These are phyloP conservation scores for Centroberyx gerrardi DNA, from an alignment of 2,797 vertebrate species.

Conservation along the genomic window DNA sequence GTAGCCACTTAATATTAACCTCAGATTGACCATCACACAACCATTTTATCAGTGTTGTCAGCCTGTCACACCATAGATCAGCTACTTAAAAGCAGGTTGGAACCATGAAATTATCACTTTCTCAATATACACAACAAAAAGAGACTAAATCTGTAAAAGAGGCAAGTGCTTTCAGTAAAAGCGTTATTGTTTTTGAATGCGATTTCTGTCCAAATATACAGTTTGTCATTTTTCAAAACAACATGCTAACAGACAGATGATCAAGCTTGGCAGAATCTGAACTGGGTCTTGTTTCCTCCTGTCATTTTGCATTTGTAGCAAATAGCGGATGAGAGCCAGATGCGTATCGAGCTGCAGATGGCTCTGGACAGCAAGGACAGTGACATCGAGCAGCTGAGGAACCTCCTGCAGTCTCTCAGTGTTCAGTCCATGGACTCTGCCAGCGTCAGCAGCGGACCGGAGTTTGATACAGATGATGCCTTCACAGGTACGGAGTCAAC, in stretches of 20 bases:
- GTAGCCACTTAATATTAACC: neutral
- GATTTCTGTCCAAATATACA: neutral
- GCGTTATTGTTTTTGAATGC: neutral
- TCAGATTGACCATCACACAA: neutral
- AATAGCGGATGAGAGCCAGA: slow-evolving; percentile 96
- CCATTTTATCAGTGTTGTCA: neutral
- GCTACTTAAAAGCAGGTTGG: neutral
- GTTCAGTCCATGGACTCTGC: slow-evolving; percentile 93
- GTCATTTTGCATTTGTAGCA: slow-evolving; percentile 84
- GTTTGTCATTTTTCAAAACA: neutral
- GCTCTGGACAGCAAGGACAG: slow-evolving; percentile 98
- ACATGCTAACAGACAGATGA: too few relatives aligned
- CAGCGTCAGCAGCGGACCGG: slow-evolving; percentile 94
- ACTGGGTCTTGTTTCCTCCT: neutral
- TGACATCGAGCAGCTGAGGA: slow-evolving; percentile 97
- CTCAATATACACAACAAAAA: neutral
- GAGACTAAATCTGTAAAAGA: neutral
- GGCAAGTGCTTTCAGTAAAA: neutral
- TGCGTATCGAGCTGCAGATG: slow-evolving; percentile 98
- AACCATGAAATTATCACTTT: too few relatives aligned
- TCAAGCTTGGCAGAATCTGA: neutral
- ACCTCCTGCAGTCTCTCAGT: slow-evolving; percentile 92
- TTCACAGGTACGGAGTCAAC: slow-evolving; percentile 77
- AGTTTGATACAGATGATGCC: slow-evolving; percentile 92
- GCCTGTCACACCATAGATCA: neutral